Evolutionary conservation across 2,113 vertebrate genomes (phyloP), one percentile per base, ranked within the genome.

Genomic region (Pseudorectes ferrugineus): DNA sequence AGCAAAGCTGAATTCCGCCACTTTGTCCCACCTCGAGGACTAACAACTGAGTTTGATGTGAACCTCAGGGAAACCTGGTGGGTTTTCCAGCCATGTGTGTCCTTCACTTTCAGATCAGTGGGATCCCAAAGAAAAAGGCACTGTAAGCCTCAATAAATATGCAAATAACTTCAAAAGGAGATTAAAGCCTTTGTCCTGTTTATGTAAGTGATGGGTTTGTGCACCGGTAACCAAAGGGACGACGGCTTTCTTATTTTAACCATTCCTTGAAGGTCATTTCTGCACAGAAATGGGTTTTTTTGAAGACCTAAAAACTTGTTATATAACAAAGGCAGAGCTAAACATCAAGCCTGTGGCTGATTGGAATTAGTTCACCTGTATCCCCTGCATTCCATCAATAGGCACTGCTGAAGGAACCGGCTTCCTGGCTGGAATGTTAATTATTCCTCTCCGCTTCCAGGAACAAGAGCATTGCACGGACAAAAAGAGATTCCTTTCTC

Each of bases 401-500:
- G n/a, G 15, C 72, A 83, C 35, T 59, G 84, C 92, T 26, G 87
- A 61, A 93, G 94, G 75, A 95, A 88, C 80, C 24, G 42, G 73
- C 42, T 79, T 94, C 91, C 91, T 35, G 54, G 81, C 66, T 93
- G 80, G 95, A 96, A 97, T 97, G 96, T 91, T 96, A 97, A 97
- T 97, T 72, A 95, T 46, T 74, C 40, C 46, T 45, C 91, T 85
- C 49, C 1, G 43, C 84, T 93, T 84, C 93, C 93, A 94, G 95
- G 75, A 91, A 95, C 85, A 42, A 94, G 93, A 93, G 71, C 90
- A 94, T 57, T n/a, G 77, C 89, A 81, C 8, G 70, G 80, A 84
- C 63, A 91, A 57, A 91, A 93, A 78, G 40, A 77, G 63, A 46
- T 70, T 31, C 87, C 52, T 93, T 91, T 93, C 93, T 91, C 36